Percentiles rank a stretch among this genome's conserved stretches.
These are phyloP conservation scores for Diaphora mendica DNA, from an alignment of 2,888 invertebrate species.

Conservation along the genomic window DNA sequence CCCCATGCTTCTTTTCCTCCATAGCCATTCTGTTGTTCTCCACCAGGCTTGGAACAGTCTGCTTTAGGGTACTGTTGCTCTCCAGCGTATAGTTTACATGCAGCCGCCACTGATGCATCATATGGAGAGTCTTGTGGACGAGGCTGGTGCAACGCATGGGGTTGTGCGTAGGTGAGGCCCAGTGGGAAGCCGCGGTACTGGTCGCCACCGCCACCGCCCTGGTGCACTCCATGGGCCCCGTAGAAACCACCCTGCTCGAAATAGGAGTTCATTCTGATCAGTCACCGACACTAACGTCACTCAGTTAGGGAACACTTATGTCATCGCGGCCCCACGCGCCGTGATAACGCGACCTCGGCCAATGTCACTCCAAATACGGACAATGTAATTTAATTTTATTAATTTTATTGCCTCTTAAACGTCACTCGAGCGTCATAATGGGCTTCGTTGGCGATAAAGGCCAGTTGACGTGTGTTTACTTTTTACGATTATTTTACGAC, in stretches of 20 bases:
- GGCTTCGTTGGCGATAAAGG: constrained; percentile 84
- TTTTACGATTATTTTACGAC: constrained; percentile 87
- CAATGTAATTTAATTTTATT: constrained; percentile 82
- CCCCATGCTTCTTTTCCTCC: constrained; percentile 91
- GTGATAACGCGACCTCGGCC: constrained; percentile 84
- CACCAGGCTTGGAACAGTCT: constrained; percentile 91
- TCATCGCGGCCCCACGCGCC: constrained; percentile 82
- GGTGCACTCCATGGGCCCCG: constrained; percentile 94
- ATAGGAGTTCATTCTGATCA: constrained; percentile 95
- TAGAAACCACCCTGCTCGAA: constrained; percentile 98
- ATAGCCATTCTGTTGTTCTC: constrained; percentile 89
- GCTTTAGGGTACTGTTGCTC: constrained; percentile 90
- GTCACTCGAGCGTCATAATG: constrained; percentile 86
- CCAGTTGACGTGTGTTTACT: constrained; percentile 85
- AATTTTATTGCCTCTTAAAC: constrained; percentile 86
- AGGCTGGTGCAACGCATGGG: constrained; percentile 91
- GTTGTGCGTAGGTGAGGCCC: constrained; percentile 94
- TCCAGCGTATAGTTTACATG: constrained; percentile 93
- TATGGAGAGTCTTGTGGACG: constrained; percentile 96
- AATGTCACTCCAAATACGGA: constrained; percentile 80
- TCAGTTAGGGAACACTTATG: constrained; percentile 81
- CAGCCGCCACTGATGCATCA: constrained; percentile 95
- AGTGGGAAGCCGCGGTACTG: constrained; percentile 95
- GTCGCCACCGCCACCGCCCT: constrained; percentile 91
- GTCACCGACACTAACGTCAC: constrained; percentile 82